Conservation (phyloP, 2,888 invertebrate genomes). For the Pachycephus smyrnensis region DNA sequence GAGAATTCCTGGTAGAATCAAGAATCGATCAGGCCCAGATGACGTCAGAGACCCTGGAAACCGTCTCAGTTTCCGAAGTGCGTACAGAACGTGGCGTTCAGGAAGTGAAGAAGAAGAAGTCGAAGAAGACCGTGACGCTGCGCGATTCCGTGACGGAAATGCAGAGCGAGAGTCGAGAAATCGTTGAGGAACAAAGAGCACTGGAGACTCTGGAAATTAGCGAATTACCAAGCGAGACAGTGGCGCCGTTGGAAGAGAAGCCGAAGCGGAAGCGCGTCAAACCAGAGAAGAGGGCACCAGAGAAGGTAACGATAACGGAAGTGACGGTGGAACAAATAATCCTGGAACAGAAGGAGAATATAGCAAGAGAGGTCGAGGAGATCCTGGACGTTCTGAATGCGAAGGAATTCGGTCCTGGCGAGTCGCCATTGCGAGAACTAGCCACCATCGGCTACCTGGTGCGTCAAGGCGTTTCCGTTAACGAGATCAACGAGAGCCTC, state of each 20-base stretch:
- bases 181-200: constrained; percentile 11
- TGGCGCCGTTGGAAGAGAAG: constrained; percentile 38
- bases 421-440: constrained; percentile 82
- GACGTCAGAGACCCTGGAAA: constrained; percentile 65
- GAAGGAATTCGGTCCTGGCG: constrained; percentile 84
- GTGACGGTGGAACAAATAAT: constrained; percentile 70
- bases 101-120: constrained; percentile 57
- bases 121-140: constrained; percentile 51
- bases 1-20: constrained; percentile 51
- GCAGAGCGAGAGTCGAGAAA: constrained; percentile 24
- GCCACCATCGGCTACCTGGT: constrained; percentile 86
- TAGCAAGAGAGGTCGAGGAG: constrained; percentile 81
- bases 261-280: constrained; percentile 39
- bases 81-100: constrained; percentile 71
- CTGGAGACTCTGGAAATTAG: constrained; percentile 27
- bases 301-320: constrained; percentile 66
- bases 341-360: constrained; percentile 71
- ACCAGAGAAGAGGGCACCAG: constrained; percentile 53
- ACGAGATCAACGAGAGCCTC: constrained; percentile 79
- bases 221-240: constrained; percentile 18
- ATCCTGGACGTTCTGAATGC: constrained; percentile 80
- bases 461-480: constrained; percentile 80
- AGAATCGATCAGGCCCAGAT: constrained; percentile 51
- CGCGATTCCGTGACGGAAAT: constrained; percentile 49
- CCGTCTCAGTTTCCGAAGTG: constrained; percentile 72